These are phyloP conservation scores for Cyrtonyx montezumae DNA, from an alignment of 2,113 vertebrate genomes.

Conservation along the genomic window DNA sequence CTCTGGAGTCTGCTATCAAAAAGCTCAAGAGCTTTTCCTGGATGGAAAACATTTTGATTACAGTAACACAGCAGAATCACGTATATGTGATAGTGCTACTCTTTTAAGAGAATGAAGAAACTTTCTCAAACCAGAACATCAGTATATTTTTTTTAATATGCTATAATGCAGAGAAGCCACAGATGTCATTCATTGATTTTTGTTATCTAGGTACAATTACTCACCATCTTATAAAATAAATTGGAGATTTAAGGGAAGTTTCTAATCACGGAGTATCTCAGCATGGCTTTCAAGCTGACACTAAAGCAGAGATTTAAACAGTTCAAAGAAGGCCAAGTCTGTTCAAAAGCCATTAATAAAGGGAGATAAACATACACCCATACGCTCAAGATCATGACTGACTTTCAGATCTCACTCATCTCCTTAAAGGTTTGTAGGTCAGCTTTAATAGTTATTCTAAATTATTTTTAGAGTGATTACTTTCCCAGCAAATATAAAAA, in stretches of 20 bases:
- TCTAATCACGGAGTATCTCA: background rate
- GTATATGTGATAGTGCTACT: background rate
- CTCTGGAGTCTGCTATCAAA: background rate
- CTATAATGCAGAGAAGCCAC: background rate
- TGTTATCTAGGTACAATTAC: background rate
- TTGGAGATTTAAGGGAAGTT: background rate
- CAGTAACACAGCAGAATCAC: background rate
- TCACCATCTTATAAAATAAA: background rate
- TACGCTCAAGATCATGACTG: background rate
- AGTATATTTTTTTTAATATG: rapidly evolving
- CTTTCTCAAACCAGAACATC: background rate
- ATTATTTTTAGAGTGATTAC: background rate
- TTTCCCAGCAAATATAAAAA: background rate
- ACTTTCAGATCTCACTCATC: background rate
- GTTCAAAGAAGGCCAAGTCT: background rate
- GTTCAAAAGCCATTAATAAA: background rate
- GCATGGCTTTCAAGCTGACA: background rate
- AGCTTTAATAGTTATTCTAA: background rate
- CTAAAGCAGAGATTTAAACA: background rate
- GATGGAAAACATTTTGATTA: background rate
- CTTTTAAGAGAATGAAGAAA: background rate
- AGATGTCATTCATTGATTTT: background rate
- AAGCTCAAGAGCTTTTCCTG: background rate
- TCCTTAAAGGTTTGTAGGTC: background rate
- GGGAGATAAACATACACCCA: rapidly evolving